Evolutionary conservation across 2,113 vertebrate genomes (phyloP).

Genomic region (Tonatia bakeri): DNA sequence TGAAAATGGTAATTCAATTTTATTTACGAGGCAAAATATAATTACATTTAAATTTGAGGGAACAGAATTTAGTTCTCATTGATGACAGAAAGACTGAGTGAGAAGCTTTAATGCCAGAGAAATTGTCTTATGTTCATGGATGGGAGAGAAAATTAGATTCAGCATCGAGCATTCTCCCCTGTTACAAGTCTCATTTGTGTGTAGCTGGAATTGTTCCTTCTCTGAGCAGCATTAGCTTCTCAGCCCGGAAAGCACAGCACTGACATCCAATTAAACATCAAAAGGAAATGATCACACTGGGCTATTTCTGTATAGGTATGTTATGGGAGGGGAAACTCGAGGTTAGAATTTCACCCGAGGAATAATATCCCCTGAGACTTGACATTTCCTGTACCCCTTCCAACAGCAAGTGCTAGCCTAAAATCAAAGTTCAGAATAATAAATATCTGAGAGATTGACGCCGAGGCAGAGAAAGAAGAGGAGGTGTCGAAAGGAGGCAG

Average conservation of each 20-base stretch:
- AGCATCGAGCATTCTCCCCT: conserved; percentile 50
- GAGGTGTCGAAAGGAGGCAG: neutral
- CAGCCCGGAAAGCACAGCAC: conserved; percentile 67
- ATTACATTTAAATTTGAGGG: conserved; percentile 64
- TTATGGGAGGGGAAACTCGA: conserved; percentile 16
- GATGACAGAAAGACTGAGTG: conserved; percentile 68
- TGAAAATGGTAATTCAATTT: conserved; percentile 71
- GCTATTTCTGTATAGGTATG: conserved; percentile 72
- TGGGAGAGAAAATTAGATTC: conserved; percentile 73
- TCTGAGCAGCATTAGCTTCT: conserved; percentile 67
- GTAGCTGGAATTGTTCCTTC: conserved; percentile 68
- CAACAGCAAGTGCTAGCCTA: conserved; percentile 57
- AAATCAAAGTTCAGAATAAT: conserved; percentile 76
- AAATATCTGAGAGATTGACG: conserved; percentile 68
- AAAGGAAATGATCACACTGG: conserved; percentile 61
- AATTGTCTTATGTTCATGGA: conserved; percentile 69
- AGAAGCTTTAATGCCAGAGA: conserved; percentile 69
- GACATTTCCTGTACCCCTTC: conserved; percentile 68
- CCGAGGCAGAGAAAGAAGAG: neutral
- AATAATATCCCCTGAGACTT: conserved; percentile 61
- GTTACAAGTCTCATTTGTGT: conserved; percentile 70
- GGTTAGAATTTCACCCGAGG: conserved; percentile 60
- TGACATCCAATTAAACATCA: conserved; percentile 79
- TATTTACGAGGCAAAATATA: conserved; percentile 68
- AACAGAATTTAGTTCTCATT: conserved; percentile 71